A percentile compares a stretch with the other conserved stretches of the same genome.
Conservation (phyloP, 2,888 invertebrate species). For the Nipponacmea schrenckii region DNA sequence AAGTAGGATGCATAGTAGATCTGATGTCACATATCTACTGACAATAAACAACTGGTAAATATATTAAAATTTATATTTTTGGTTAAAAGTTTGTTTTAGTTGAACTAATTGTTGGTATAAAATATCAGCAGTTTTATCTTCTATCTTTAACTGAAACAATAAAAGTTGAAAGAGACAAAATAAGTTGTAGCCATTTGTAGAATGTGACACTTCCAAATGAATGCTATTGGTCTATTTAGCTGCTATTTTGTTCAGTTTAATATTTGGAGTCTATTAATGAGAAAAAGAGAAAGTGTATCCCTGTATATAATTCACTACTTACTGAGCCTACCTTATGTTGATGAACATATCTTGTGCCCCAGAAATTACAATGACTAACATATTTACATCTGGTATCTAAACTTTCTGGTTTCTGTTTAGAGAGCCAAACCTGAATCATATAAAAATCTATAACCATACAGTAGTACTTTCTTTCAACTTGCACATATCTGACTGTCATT, state of each 20-base stretch:
- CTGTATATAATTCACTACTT: too few relatives aligned
- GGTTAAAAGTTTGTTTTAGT: conserved; percentile 27
- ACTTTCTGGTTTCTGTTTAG: conserved; percentile 42
- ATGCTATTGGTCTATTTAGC: too few relatives aligned
- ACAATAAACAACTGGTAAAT: background rate
- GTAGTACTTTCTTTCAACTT: too few relatives aligned
- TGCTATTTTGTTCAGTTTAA: too few relatives aligned
- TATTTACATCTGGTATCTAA: conserved; percentile 44
- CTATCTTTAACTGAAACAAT: conserved; percentile 33
- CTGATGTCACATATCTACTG: too few relatives aligned
- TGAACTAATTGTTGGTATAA: conserved; percentile 28
- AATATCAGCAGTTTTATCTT: conserved; percentile 22
- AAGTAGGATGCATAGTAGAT: too few relatives aligned
- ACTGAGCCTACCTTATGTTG: conserved; percentile 37
- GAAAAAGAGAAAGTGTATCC: too few relatives aligned
- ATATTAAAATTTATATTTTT: conserved; percentile 15
- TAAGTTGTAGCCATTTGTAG: too few relatives aligned
- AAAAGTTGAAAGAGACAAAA: background rate
- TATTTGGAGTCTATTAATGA: too few relatives aligned
- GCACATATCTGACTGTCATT: too few relatives aligned
- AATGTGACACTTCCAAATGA: too few relatives aligned
- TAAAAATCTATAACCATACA: too few relatives aligned
- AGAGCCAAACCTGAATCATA: conserved; percentile 50
- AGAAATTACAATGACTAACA: conserved; percentile 33
- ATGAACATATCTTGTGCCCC: conserved; percentile 39